Percentiles rank a stretch among this genome's conserved stretches.
phyloP scores from a whole-genome alignment of 2,888 invertebrate species.

The Drosophila picticornis region DNA sequence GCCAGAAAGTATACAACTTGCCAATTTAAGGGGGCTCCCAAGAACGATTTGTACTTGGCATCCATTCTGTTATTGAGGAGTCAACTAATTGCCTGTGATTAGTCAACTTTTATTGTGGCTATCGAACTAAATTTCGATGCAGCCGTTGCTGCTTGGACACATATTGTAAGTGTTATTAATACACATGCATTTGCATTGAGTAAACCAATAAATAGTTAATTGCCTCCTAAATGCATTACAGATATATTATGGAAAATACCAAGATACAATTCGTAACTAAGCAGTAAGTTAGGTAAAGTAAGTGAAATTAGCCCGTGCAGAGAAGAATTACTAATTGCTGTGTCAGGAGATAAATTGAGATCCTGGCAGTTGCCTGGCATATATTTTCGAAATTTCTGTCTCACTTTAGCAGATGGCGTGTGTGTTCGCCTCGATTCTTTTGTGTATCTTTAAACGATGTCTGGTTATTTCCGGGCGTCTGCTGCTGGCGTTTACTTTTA shows the following conservation, averaged over 20 bases:
- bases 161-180: neutral
- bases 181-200: neutral
- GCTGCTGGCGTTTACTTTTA: constrained; percentile 65
- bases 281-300: too few relatives aligned
- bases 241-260: neutral
- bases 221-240: neutral
- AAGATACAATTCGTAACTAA: neutral
- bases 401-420: constrained; percentile 6
- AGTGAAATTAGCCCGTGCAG: neutral
- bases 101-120: neutral
- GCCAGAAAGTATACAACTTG: constrained; percentile 15
- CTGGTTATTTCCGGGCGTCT: constrained; percentile 58
- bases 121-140: neutral
- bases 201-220: neutral
- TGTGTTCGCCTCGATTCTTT: constrained; percentile 11
- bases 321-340: constrained; percentile 31
- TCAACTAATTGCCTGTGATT: constrained; percentile 19
- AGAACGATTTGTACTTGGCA: neutral
- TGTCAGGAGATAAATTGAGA: constrained; percentile 35
- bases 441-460: constrained; percentile 51
- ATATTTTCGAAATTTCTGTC: constrained; percentile 2
- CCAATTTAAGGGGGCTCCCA: neutral
- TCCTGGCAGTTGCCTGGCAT: constrained; percentile 25
- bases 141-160: neutral
- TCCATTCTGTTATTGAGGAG: constrained; percentile 4